Evolutionary conservation across 2,113 vertebrate species (phyloP), one percentile per base, ranked within the genome.

Genomic region (Oncorhynchus keta): DNA sequence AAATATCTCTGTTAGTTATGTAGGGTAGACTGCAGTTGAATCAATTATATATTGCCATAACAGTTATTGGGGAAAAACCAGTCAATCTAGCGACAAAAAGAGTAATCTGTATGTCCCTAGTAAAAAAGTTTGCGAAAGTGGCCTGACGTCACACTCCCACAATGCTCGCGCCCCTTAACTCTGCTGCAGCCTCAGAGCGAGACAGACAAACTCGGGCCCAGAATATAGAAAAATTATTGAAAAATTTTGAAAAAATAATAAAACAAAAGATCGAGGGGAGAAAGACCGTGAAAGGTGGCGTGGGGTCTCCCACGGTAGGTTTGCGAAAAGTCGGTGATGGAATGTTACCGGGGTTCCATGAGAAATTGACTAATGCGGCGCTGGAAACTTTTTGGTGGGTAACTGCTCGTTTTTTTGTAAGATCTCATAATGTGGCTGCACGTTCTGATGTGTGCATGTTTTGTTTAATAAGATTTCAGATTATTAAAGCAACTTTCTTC

Each of bases 101-200:
- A 81, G 79, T 85, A 81, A 80, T 72, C 81, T 28, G 64, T 30
- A 68, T 8, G 86, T 77, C 82, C 81, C 83, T 78, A 68, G 88
- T 86, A 90, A 91, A 93, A 93, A 93, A 93, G 88, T 93, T 93
- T 89, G 92, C 93, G 91, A 94, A 94, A 92, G 91, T 94, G 92
- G 76, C 85, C 81, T 95, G 93, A 95, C 94, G 94, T 95, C 94
- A 95, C 93, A 88, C 93, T 94, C 93, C 93, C 93, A 94, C 92
- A 94, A 94, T 93, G 92, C 94, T 91, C 88, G 92, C 94, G 94
- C 94, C 92, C 93, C 93, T 92, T 86, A 93, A 90, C 91, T 93
- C 84, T 79, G 89, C 89, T 89, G 93, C 91, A 93, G 93, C 92
- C 90, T 85, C 92, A 92, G 88, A 45, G 81, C 92, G 91, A 92